phyloP scores from a whole-genome alignment of 2,113 vertebrate genomes.

The Willisornis vidua region DNA sequence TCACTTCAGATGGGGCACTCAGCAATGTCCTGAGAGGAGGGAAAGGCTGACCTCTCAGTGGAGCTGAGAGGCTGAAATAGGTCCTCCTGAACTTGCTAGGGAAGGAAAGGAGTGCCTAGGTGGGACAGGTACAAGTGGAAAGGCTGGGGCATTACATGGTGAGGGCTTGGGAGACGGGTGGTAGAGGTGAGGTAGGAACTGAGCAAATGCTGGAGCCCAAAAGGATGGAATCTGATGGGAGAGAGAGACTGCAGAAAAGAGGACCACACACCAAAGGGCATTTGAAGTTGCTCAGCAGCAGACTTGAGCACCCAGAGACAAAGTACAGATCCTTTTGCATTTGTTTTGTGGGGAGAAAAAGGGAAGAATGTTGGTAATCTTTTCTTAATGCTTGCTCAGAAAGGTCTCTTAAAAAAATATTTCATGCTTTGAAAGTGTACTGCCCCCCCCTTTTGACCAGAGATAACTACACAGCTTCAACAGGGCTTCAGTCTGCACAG shows the following conservation, averaged over 20 bases:
- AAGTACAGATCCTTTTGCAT: neutral
- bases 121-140: neutral
- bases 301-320: neutral
- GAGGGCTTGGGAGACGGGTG: neutral
- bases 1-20: neutral
- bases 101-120: neutral
- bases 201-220: neutral
- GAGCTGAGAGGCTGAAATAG: neutral
- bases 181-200: neutral
- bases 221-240: neutral
- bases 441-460: neutral
- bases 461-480: neutral
- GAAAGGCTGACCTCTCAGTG: neutral
- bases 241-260: neutral
- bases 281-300: neutral
- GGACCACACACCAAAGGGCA: neutral
- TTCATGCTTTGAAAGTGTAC: neutral
- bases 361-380: neutral
- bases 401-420: neutral
- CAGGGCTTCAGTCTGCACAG: neutral
- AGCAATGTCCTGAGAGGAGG: neutral
- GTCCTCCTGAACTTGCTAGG: neutral
- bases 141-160: rapidly evolving
- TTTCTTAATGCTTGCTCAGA: neutral
- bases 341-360: neutral